Percentiles rank a stretch among this genome's conserved stretches.
Conservation (phyloP, 2,797 vertebrate genomes). For the Sphenodon punctatus region DNA sequence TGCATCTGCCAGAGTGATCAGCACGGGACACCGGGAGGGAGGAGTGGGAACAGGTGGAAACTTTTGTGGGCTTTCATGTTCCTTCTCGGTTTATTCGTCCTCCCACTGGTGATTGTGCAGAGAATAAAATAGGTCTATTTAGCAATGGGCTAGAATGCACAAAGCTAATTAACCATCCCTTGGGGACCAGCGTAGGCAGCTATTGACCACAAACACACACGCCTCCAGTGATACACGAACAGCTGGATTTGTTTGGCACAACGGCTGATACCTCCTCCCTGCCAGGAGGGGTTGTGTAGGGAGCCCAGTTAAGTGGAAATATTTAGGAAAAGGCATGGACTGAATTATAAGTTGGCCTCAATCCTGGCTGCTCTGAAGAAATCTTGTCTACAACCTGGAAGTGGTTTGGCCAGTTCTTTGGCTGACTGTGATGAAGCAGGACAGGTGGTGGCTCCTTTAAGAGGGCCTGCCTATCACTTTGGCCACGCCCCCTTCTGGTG, state of each 20-base stretch:
- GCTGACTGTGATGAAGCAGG: too few relatives aligned
- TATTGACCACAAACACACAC: neutral
- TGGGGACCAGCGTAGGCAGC: constrained; percentile 41
- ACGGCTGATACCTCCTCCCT: neutral
- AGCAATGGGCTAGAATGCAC: neutral
- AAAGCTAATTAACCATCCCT: constrained; percentile 34
- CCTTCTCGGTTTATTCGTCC: constrained; percentile 4
- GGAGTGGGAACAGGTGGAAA: neutral
- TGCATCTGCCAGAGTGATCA: neutral
- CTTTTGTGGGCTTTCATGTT: neutral
- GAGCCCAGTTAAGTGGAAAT: neutral
- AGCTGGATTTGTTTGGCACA: neutral
- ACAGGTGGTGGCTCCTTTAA: too few relatives aligned
- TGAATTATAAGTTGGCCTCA: too few relatives aligned
- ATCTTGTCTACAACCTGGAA: too few relatives aligned
- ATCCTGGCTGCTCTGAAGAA: too few relatives aligned
- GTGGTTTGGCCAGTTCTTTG: too few relatives aligned
- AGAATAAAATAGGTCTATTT: constrained; percentile 38
- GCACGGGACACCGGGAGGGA: neutral
- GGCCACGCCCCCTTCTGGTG: too few relatives aligned
- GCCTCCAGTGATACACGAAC: neutral
- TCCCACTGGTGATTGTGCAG: neutral
- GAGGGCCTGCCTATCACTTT: too few relatives aligned
- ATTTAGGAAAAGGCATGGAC: neutral
- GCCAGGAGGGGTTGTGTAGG: neutral